Conservation (phyloP, 2,797 vertebrate genomes). For the Zenarchopterus dispar region DNA sequence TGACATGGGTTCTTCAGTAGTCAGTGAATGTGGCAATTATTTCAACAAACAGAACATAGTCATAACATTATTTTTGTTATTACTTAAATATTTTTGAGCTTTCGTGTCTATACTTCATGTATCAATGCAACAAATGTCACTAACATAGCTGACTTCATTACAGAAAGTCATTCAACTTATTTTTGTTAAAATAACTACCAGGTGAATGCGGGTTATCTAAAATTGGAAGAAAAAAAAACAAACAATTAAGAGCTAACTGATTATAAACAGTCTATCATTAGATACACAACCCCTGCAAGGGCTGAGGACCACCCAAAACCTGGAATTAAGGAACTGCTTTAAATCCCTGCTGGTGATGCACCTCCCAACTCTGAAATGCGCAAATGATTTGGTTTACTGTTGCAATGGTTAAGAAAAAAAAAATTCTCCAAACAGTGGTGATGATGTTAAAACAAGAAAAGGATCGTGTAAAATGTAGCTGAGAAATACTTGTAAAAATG, state of each 20-base stretch:
- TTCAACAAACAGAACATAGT: no score
- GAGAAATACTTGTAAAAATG: not conserved
- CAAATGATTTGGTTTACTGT: not conserved
- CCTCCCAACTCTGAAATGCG: constrained; percentile 10
- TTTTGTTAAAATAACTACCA: no score
- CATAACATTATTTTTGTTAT: no score
- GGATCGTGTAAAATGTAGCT: not conserved
- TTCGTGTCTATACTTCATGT: no score
- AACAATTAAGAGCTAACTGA: not conserved
- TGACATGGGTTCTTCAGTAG: no score
- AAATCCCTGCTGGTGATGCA: constrained; percentile 10
- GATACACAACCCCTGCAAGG: not conserved
- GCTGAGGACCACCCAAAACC: constrained; percentile 11
- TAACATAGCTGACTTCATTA: no score
- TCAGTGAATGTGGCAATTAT: no score
- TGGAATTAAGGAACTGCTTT: constrained; percentile 16
- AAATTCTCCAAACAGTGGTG: not conserved
- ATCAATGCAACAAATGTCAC: not conserved
- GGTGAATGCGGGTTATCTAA: not conserved
- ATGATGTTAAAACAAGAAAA: not conserved
- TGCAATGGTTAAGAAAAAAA: not conserved
- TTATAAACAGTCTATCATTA: not conserved
- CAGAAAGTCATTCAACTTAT: not conserved
- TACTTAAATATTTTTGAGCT: no score
- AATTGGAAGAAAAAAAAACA: not conserved